These are phyloP conservation scores for Andrena hattorfiana DNA, from an alignment of 2,888 invertebrate genomes.

Conservation along the genomic window DNA sequence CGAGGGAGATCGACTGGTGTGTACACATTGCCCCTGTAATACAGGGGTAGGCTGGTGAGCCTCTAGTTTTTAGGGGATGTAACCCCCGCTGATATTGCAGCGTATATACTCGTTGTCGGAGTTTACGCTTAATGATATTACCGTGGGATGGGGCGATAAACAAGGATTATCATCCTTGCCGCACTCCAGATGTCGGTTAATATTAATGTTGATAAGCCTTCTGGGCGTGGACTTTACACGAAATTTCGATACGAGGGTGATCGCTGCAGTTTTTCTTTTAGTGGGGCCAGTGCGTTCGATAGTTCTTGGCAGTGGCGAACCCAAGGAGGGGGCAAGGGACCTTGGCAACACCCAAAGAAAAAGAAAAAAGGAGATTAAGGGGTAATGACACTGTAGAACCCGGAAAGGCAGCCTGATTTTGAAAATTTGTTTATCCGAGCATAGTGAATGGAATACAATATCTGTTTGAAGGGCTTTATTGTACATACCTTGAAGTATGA, in stretches of 20 bases:
- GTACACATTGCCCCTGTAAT: slow-evolving; percentile 29
- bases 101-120: slow-evolving; percentile 8
- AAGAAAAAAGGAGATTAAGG: too few species aligned
- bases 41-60: slow-evolving; percentile 22
- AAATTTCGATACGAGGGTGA: not conserved
- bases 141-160: slow-evolving; percentile 31
- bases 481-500: too few species aligned
- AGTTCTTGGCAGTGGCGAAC: too few species aligned
- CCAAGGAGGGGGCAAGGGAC: too few species aligned
- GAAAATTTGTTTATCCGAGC: too few species aligned
- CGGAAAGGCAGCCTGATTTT: too few species aligned
- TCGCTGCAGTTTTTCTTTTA: too few species aligned
- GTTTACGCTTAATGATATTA: slow-evolving; percentile 26
- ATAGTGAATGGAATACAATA: too few species aligned
- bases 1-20: slow-evolving; percentile 22
- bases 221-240: not conserved
- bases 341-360: too few species aligned
- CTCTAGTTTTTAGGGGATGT: slow-evolving; percentile 51
- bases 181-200: slow-evolving; percentile 2
- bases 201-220: slow-evolving; percentile 15
- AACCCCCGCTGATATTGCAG: slow-evolving; percentile 6
- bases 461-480: too few species aligned
- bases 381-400: too few species aligned
- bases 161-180: slow-evolving; percentile 30
- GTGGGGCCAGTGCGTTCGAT: too few species aligned